Conservation (phyloP, 2,113 vertebrate species). For the Elaphurus davidianus region DNA sequence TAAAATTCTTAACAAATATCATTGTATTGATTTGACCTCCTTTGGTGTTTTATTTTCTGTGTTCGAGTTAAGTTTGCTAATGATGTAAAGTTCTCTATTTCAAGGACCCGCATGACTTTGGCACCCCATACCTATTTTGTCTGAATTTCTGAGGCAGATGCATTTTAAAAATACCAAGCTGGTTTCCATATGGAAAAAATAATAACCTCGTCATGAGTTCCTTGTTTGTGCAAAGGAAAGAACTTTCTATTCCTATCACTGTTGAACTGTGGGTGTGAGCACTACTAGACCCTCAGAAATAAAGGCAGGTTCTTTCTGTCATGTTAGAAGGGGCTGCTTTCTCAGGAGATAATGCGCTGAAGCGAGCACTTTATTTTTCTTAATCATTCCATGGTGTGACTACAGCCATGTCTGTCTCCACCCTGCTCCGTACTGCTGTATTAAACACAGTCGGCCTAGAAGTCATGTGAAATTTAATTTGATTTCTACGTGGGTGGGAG, state of each 20-base stretch:
- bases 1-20: slow-evolving; percentile 10
- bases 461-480: slow-evolving; percentile 45
- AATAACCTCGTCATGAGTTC: not conserved
- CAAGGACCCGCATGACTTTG: slow-evolving; percentile 6
- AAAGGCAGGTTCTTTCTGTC: not conserved
- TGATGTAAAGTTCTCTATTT: not conserved
- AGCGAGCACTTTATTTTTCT: slow-evolving; percentile 1
- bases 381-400: not conserved
- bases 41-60: not conserved
- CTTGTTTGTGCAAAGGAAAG: slow-evolving; percentile 28
- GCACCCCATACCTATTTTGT: slow-evolving; percentile 24
- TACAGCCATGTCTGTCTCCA: not conserved
- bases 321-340: not conserved
- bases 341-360: not conserved
- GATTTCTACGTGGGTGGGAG: slow-evolving; percentile 49
- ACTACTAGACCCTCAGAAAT: not conserved
- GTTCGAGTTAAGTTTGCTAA: not conserved
- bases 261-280: not conserved
- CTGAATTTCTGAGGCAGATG: slow-evolving; percentile 38
- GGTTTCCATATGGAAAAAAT: slow-evolving; percentile 11
- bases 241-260: slow-evolving; percentile 11
- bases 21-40: not conserved
- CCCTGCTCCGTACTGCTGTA: not conserved
- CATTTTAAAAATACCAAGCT: slow-evolving; percentile 20
- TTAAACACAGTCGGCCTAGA: slow-evolving; percentile 23